Conservation (phyloP, 2,797 vertebrate genomes). For the Pipistrellus pipistrellus region DNA sequence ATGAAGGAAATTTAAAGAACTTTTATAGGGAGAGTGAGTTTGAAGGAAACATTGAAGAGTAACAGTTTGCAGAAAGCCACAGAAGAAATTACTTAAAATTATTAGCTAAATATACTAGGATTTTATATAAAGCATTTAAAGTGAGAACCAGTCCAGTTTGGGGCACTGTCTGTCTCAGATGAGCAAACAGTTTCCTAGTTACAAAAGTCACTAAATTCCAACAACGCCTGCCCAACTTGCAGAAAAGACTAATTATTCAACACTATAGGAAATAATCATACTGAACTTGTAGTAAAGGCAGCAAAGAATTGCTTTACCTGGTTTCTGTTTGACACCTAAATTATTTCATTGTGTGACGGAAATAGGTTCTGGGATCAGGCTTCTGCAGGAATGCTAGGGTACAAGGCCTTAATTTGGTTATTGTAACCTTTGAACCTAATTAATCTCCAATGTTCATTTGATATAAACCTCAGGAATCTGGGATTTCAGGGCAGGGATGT, state of each 20-base stretch:
- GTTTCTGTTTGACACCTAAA: background rate
- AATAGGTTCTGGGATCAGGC: background rate
- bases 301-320: background rate
- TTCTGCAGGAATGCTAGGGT: background rate
- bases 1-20: conserved; percentile 9
- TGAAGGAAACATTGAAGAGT: conserved; percentile 42
- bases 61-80: conserved; percentile 44
- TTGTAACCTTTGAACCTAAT: background rate
- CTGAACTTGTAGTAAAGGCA: conserved; percentile 32
- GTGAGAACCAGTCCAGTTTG: background rate
- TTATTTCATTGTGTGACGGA: background rate
- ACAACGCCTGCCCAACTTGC: background rate
- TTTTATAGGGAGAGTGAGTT: conserved; percentile 15
- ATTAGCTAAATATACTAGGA: conserved; percentile 24
- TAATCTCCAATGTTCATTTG: background rate
- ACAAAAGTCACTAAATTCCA: background rate
- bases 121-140: conserved; percentile 46
- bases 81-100: conserved; percentile 65
- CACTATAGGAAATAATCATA: background rate
- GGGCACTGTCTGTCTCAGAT: background rate
- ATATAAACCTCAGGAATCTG: conserved; percentile 28
- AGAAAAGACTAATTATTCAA: conserved; percentile 14
- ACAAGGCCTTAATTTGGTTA: background rate
- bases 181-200: background rate
- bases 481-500: background rate